These are phyloP conservation scores for Nothocercus nigrocapillus DNA, from an alignment of 2,113 vertebrate genomes.

Conservation along the genomic window DNA sequence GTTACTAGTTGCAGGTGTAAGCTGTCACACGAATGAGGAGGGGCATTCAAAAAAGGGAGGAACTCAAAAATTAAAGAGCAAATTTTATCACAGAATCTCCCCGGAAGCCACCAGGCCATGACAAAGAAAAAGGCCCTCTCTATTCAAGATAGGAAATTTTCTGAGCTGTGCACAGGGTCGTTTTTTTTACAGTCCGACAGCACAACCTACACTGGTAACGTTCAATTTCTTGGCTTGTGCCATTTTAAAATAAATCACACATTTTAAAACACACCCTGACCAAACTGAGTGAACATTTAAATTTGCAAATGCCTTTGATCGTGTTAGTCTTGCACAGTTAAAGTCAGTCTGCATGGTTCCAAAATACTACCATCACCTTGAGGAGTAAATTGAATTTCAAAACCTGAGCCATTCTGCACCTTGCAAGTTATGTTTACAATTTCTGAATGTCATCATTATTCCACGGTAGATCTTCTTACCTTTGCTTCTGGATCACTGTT, in stretches of 20 bases:
- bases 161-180: neutral
- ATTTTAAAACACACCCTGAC: neutral
- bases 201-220: neutral
- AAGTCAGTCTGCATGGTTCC: neutral
- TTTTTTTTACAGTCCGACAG: neutral
- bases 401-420: neutral
- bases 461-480: slow-evolving; percentile 66
- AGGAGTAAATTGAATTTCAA: neutral
- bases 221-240: neutral
- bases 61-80: neutral
- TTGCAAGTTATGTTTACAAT: neutral
- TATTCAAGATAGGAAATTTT: neutral
- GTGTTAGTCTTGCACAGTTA: neutral
- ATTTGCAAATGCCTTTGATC: neutral
- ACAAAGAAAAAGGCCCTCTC: neutral
- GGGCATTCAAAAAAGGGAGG: neutral
- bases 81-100: neutral
- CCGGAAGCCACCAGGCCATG: neutral
- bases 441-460: neutral
- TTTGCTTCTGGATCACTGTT: slow-evolving; percentile 92
- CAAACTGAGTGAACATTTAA: neutral
- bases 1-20: neutral
- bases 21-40: neutral
- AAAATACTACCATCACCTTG: neutral
- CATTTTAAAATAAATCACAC: neutral